phyloP scores from a whole-genome alignment of 2,797 vertebrate genomes.

The Morelia viridis region DNA sequence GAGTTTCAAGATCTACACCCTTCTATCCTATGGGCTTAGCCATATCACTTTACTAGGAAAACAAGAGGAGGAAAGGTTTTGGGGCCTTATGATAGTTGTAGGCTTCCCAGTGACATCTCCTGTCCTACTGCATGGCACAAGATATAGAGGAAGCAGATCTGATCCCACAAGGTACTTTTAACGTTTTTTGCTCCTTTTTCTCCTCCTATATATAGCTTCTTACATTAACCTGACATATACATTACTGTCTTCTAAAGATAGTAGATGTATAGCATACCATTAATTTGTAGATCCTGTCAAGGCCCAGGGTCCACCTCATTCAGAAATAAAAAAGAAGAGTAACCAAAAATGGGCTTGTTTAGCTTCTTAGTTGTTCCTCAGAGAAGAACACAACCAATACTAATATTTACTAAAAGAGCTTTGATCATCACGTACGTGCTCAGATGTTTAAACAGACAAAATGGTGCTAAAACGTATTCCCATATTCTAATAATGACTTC shows the following conservation, averaged over 20 bases:
- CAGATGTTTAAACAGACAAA: background rate
- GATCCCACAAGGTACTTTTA: background rate
- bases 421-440: background rate
- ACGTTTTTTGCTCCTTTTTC: background rate
- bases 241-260: background rate
- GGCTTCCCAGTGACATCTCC: background rate
- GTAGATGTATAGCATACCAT: background rate
- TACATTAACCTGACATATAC: background rate
- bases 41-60: background rate
- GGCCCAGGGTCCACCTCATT: background rate
- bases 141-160: too few relatives aligned
- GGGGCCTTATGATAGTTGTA: background rate
- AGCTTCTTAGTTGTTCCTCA: background rate
- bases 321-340: background rate
- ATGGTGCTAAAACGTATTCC: background rate
- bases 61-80: background rate
- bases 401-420: background rate
- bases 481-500: background rate
- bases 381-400: background rate
- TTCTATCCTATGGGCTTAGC: too few relatives aligned
- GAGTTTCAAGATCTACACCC: background rate
- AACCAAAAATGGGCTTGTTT: background rate
- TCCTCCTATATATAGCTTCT: rapidly evolving
- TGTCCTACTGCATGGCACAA: background rate
- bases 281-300: background rate